These are phyloP conservation scores for Megaleporinus macrocephalus DNA, from an alignment of 2,113 vertebrate genomes.

Conservation along the genomic window DNA sequence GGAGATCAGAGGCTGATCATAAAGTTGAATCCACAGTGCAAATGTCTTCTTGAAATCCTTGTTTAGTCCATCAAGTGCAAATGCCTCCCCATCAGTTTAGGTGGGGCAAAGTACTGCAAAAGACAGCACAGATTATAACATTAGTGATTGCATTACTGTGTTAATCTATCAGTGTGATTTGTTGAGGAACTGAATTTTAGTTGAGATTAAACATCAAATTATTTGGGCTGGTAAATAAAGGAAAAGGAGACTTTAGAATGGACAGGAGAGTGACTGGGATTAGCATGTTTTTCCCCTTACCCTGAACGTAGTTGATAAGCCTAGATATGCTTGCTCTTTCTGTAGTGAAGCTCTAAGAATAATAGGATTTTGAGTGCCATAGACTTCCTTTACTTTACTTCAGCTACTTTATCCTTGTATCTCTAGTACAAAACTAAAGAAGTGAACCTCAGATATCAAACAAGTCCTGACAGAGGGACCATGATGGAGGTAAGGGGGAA, in stretches of 20 bases:
- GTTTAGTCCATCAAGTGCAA: neutral
- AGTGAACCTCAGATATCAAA: neutral
- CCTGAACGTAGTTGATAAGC: no score
- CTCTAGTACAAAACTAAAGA: neutral
- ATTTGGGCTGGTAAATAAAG: neutral
- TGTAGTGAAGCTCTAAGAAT: no score
- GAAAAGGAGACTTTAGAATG: neutral
- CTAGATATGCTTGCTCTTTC: no score
- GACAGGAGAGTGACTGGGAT: neutral
- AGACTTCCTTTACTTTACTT: neutral
- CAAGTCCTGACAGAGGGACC: neutral
- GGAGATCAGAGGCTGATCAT: neutral
- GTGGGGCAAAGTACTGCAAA: slow-evolving; percentile 80
- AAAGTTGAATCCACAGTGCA: slow-evolving; percentile 7
- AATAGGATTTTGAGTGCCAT: no score
- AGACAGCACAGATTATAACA: slow-evolving; percentile 42
- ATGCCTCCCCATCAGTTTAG: slow-evolving; percentile 47
- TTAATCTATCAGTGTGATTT: neutral
- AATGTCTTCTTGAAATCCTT: slow-evolving; percentile 20
- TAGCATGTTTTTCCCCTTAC: no score
- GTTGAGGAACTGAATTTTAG: neutral
- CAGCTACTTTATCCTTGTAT: neutral
- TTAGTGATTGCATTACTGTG: neutral
- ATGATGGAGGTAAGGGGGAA: neutral
- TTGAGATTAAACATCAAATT: neutral